Percentiles rank a stretch among this genome's conserved stretches.
Evolutionary conservation across 2,888 invertebrate species (phyloP).

Genomic region (Exocentrus adspersus): DNA sequence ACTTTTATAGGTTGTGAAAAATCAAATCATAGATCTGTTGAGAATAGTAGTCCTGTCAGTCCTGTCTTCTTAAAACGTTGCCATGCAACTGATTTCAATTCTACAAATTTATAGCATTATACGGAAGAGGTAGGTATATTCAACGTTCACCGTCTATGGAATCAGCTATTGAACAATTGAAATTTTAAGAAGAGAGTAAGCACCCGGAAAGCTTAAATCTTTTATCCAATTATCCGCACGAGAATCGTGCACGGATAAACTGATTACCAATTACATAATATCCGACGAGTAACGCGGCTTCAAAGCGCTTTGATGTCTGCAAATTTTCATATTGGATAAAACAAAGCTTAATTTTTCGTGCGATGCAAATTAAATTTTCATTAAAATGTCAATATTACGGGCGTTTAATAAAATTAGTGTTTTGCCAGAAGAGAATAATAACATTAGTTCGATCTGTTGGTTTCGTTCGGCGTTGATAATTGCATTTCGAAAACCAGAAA

Average conservation of each 20-base stretch:
- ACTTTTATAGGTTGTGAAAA: no score
- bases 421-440: conserved; percentile 55
- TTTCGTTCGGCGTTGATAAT: conserved; percentile 54
- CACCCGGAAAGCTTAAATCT: conserved; percentile 46
- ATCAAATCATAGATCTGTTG: no score
- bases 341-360: conserved; percentile 57
- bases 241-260: conserved; percentile 43
- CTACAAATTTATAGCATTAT: background rate
- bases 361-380: conserved; percentile 60
- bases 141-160: background rate
- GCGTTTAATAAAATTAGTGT: conserved; percentile 61
- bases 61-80: background rate
- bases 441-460: conserved; percentile 58
- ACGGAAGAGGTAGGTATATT: conserved; percentile 6
- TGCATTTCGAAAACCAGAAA: conserved; percentile 50
- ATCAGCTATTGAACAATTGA: conserved; percentile 38
- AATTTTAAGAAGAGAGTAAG: conserved; percentile 34
- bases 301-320: conserved; percentile 51
- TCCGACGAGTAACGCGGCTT: conserved; percentile 40
- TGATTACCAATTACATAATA: conserved; percentile 52
- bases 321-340: conserved; percentile 53
- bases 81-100: background rate
- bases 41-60: no score
- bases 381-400: conserved; percentile 61
- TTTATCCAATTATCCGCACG: conserved; percentile 50